A percentile compares a stretch with the other conserved stretches of the same genome.
Evolutionary conservation across 2,888 invertebrate species (phyloP).

Genomic region (Lydus trimaculatus): DNA sequence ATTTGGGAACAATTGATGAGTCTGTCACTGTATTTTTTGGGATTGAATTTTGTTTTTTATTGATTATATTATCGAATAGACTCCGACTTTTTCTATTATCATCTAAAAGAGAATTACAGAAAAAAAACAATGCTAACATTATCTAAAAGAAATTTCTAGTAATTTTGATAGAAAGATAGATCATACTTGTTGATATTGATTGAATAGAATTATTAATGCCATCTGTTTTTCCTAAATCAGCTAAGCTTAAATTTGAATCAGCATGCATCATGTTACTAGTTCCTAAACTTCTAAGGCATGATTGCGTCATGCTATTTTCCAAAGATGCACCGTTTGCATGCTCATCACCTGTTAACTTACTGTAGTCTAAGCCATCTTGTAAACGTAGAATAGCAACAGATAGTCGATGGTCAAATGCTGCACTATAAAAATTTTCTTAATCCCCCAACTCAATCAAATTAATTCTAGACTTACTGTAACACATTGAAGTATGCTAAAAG

Average conservation of each 20-base stretch:
- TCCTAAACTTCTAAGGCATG: constrained; percentile 54
- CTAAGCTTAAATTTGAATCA: constrained; percentile 75
- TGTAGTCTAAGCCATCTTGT: constrained; percentile 84
- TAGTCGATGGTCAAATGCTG: constrained; percentile 91
- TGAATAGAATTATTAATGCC: constrained; percentile 44
- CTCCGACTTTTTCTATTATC: constrained; percentile 17
- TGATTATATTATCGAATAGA: constrained; percentile 23
- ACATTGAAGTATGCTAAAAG: constrained; percentile 92
- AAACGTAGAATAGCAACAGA: constrained; percentile 90
- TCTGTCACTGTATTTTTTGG: constrained; percentile 15
- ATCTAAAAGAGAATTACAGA: constrained; percentile 4
- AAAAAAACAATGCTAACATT: not conserved
- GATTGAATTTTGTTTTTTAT: constrained; percentile 28
- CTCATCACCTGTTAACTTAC: constrained; percentile 58
- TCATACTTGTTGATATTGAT: constrained; percentile 22
- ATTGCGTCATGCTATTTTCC: constrained; percentile 58
- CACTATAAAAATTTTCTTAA: constrained; percentile 64
- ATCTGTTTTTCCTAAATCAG: constrained; percentile 56
- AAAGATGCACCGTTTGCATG: constrained; percentile 32
- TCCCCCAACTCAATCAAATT: not conserved
- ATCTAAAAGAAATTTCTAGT: not conserved
- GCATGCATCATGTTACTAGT: constrained; percentile 70
- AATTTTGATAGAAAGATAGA: not conserved
- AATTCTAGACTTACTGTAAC: constrained; percentile 86
- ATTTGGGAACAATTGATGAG: constrained; percentile 53